Percentiles rank a stretch among this genome's conserved stretches.
Evolutionary conservation across 2,888 invertebrate species (phyloP).

Genomic region (Drosophila silvestris): DNA sequence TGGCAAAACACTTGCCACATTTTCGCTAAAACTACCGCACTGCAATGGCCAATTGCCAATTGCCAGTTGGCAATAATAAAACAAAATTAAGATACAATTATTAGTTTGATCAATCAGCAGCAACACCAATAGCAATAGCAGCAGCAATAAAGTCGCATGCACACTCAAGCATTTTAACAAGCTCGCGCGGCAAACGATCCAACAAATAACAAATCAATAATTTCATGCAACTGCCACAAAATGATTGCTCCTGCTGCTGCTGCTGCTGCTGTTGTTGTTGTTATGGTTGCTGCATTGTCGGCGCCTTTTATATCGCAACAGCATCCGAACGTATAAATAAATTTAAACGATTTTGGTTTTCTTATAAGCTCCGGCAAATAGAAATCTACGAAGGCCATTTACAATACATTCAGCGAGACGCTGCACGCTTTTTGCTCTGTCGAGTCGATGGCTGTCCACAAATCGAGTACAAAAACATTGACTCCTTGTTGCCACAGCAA

Average conservation of each 20-base stretch:
- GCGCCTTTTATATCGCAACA: slow-evolving; percentile 67
- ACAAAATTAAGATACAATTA: slow-evolving; percentile 73
- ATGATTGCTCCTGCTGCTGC: slow-evolving; percentile 57
- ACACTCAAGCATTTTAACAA: slow-evolving; percentile 66
- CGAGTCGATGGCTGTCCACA: slow-evolving; percentile 45
- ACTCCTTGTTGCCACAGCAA: slow-evolving; percentile 34
- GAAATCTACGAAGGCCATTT: slow-evolving; percentile 72
- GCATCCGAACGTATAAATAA: slow-evolving; percentile 65
- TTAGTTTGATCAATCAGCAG: slow-evolving; percentile 59
- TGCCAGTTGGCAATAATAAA: slow-evolving; percentile 53
- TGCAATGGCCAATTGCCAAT: slow-evolving; percentile 35
- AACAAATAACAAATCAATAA: slow-evolving; percentile 76
- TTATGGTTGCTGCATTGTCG: slow-evolving; percentile 52
- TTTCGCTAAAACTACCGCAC: slow-evolving; percentile 20
- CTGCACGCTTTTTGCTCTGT: slow-evolving; percentile 37
- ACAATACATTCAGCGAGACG: slow-evolving; percentile 39
- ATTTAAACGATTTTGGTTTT: slow-evolving; percentile 68
- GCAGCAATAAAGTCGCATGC: slow-evolving; percentile 18
- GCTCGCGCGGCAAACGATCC: slow-evolving; percentile 53
- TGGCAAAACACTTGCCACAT: slow-evolving; percentile 27
- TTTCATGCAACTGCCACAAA: slow-evolving; percentile 71
- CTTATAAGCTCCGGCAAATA: slow-evolving; percentile 56
- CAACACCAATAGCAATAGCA: slow-evolving; percentile 27
- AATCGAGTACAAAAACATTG: slow-evolving; percentile 43
- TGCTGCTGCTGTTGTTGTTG: slow-evolving; percentile 14